Evolutionary conservation across 2,888 invertebrate species (phyloP), one percentile per base, ranked within the genome.

Genomic region (Melipona bicolor): DNA sequence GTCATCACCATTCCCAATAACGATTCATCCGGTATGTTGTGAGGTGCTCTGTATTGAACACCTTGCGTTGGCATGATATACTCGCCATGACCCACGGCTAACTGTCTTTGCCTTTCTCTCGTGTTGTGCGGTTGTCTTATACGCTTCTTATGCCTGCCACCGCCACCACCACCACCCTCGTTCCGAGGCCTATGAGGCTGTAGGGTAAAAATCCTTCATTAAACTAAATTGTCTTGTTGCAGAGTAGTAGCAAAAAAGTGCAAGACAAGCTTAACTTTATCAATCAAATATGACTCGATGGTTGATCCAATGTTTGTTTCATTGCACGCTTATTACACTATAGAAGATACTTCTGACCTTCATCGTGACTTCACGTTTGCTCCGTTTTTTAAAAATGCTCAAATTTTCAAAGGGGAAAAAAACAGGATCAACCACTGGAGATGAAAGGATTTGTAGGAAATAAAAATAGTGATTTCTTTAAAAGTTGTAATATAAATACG

Each of bases 101-200:
- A 96, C 93, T 98, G 97, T 92, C 97, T 96, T 93, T 98, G 98
- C 85, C 97, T 96, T 93, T 98, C 98, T 90, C 98, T 96, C 0
- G 98, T 98, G 90, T 98, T 98, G 94, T 98, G 97, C 61, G 98
- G 98, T 89, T 97, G 97, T 69, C 98, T 96, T 67, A 98, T 97
- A 69, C 98, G 96, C 94, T 97, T 97, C 94, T 97, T 97, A 93
- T 97, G 97, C 67, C 97, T 95, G 81, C 96, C 96, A 13, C 97
- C 96, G 75, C 96, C 96, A 27, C 96, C 96, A 59, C 96, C 95
- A 68, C 96, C 95, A 74, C 95, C 95, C 54, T 95, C 96, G 88
- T 94, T 94, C 89, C 96, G 94, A 94, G 96, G 96, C 90, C 96
- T 95, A 91, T 96, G 96, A 52, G 96, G 96, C 95, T 96, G 92